Evolutionary conservation across 2,113 vertebrate species (phyloP).

Genomic region (Myanophis thanlyinensis): DNA sequence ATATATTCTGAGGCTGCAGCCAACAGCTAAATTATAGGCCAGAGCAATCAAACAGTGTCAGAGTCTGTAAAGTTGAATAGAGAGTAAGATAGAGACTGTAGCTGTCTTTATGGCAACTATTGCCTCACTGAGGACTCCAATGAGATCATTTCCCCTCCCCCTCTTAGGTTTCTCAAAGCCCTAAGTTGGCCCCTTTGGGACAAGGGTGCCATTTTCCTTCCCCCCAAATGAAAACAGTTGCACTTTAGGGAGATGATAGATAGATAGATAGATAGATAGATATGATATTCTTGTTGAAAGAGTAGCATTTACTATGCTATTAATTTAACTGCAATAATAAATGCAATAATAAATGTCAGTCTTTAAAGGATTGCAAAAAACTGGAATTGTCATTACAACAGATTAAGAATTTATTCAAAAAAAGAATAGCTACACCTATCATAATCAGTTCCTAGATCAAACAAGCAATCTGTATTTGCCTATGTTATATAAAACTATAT

Average conservation of each 20-base stretch:
- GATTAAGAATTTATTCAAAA: neutral
- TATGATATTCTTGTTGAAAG: neutral
- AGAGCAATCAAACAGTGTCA: slow-evolving; percentile 58
- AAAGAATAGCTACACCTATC: neutral
- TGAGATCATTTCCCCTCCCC: neutral
- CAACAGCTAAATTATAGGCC: slow-evolving; percentile 48
- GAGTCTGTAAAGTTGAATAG: neutral
- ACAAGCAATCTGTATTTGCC: neutral
- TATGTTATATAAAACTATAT: neutral
- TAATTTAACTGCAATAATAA: neutral
- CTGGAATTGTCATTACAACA: neutral
- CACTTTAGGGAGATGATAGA: neutral
- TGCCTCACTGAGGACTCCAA: neutral
- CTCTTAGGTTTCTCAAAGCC: neutral
- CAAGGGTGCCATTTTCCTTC: neutral
- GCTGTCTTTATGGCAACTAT: neutral
- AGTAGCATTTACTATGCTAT: neutral
- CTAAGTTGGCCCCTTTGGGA: rapidly evolving
- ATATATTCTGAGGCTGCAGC: slow-evolving; percentile 51
- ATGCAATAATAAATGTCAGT: neutral
- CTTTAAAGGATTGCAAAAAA: neutral
- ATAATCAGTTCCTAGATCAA: neutral
- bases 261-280: neutral
- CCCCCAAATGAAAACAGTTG: neutral
- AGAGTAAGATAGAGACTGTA: neutral